These are phyloP conservation scores for Neopelma chrysocephalum DNA, from an alignment of 2,797 vertebrate species.

Conservation along the genomic window DNA sequence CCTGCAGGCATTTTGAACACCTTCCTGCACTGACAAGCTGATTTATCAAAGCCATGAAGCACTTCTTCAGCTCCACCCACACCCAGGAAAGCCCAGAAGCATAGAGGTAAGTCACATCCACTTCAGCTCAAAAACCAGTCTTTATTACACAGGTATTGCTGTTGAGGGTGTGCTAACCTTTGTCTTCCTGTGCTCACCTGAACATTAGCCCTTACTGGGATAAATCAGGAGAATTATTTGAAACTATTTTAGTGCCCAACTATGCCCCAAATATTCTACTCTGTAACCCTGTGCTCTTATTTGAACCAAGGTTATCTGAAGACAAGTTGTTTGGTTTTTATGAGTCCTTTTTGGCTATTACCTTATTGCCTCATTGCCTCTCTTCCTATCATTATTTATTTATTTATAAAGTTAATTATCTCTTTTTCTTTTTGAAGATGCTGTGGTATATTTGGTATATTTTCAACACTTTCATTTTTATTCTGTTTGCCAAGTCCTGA, in stretches of 20 bases:
- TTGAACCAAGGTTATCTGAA: background rate
- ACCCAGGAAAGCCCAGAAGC: background rate
- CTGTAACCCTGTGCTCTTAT: background rate
- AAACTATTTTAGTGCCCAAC: background rate
- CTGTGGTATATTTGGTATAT: background rate
- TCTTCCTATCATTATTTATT: background rate
- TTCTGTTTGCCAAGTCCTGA: background rate
- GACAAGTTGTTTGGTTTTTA: background rate
- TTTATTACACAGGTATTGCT: background rate
- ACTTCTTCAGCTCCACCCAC: fast-evolving
- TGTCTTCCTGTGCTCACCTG: background rate
- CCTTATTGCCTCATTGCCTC: background rate
- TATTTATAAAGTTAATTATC: background rate
- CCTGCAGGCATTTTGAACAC: background rate
- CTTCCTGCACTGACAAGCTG: background rate
- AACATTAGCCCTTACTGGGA: background rate
- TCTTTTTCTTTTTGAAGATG: background rate
- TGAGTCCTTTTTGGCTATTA: background rate
- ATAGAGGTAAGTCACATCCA: background rate
- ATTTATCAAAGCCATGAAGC: background rate
- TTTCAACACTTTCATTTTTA: background rate
- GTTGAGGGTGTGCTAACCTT: background rate
- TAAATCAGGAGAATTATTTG: background rate
- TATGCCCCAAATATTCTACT: background rate
- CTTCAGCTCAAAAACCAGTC: background rate